Conservation (phyloP, 1,140 invertebrate genomes). For the Dendrolimus punctatus region DNA sequence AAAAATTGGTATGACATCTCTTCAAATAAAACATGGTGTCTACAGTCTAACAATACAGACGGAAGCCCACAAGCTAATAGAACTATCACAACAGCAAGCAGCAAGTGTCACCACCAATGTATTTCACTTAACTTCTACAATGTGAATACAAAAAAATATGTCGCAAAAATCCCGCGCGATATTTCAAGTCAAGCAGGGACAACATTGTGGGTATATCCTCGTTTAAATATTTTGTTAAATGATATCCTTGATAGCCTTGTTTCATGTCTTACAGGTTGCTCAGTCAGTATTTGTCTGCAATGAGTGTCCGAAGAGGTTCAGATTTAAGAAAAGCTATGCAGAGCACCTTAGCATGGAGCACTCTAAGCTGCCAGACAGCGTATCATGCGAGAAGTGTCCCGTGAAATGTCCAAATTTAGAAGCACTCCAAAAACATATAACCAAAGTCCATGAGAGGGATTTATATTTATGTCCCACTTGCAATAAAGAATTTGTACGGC, state of each 20-base stretch:
- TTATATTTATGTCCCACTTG: constrained; percentile 45
- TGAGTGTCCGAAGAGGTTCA: constrained; percentile 53
- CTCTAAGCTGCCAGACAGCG: constrained; percentile 36
- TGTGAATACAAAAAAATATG: too few relatives aligned
- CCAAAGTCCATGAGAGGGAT: constrained; percentile 36
- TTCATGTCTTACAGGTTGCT: constrained; percentile 7
- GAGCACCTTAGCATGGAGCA: constrained; percentile 44
- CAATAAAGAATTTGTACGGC: constrained; percentile 41
- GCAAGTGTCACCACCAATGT: too few relatives aligned
- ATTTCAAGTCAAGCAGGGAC: too few relatives aligned
- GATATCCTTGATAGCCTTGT: neutral
- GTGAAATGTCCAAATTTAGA: constrained; percentile 38
- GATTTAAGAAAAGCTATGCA: constrained; percentile 36
- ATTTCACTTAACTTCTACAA: too few relatives aligned
- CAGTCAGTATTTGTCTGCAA: constrained; percentile 33
- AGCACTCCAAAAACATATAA: constrained; percentile 33
- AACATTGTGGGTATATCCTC: too few relatives aligned
- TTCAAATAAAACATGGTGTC: too few relatives aligned
- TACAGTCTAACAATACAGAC: too few relatives aligned
- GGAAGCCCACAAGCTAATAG: too few relatives aligned
- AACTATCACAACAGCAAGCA: too few relatives aligned
- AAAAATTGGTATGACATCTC: too few relatives aligned
- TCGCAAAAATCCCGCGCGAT: too few relatives aligned
- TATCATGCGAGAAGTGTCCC: constrained; percentile 38
- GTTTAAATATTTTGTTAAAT: too few relatives aligned